Base-by-base conservation (phyloP, 2,113 vertebrate genomes). In the Solea solea region DNA sequence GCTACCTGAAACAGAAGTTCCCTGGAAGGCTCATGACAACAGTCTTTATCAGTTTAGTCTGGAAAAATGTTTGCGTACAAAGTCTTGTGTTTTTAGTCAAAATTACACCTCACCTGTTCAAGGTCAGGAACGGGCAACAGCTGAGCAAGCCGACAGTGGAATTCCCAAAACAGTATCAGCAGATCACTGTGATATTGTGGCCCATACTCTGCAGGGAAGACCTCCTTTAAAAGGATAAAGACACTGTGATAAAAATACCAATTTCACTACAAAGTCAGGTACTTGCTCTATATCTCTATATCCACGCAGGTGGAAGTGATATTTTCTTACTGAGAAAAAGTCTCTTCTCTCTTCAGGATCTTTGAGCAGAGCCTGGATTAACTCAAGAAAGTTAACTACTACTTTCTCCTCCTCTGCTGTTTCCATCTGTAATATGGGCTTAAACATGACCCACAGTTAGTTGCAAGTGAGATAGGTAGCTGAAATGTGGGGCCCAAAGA, bases 151-250 rank as follows among this genome's bases (percentile, higher is more conserved):
- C 93, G 92, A 80, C 70, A 89, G 54, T 92, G 60, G 16, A 94
- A 95, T 81, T 95, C 94, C 9, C 88, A 92, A 27, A 95, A 89
- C 28, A 95, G 88, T 4, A 77, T 89, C 80, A 94, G 91, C 61
- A 95, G 69, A 28, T 92, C 94, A 3, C 9, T 15, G 64, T 95
- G 63, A 55, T 94, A 95, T 16, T 75, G 58, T 34, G 92, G 80
- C 9, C 95, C 94, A 44, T 92, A 95, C 39, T 94, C 90, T 2
- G 69, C 80, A 55, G 91, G 84, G 64, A 93, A 93, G 1, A 86
- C 72, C 42, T 91, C 91, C 94, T 95, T 52, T 40, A 14, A 64
- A 59, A 60, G 6, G 65, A 8, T 28, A 11, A 49, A 50, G 4
- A 56, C 6, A 72, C 0, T n/a, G n/a, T 28, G 39, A 76, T 15